phyloP scores from a whole-genome alignment of 2,888 invertebrate genomes.

The Patella caerulea region DNA sequence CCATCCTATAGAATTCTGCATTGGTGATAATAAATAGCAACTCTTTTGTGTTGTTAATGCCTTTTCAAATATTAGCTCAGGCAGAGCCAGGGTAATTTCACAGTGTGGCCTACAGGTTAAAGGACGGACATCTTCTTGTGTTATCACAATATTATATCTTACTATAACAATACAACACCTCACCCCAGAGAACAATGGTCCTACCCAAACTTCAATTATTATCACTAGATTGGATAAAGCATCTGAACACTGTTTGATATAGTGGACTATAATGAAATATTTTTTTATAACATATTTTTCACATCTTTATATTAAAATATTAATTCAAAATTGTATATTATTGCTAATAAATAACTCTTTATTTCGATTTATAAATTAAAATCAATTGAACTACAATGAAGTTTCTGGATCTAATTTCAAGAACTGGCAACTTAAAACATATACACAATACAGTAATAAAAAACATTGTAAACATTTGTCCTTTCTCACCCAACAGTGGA shows the following conservation, averaged over 20 bases:
- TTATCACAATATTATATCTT: slow-evolving; percentile 10
- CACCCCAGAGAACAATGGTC: slow-evolving; percentile 5
- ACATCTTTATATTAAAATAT: too few species aligned
- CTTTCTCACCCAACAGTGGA: too few species aligned
- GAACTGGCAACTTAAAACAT: too few species aligned
- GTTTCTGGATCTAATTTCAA: too few species aligned
- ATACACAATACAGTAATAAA: too few species aligned
- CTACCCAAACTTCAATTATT: slow-evolving; percentile 8
- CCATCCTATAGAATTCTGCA: slow-evolving; percentile 35
- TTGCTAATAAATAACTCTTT: too few species aligned
- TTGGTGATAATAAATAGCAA: slow-evolving; percentile 33
- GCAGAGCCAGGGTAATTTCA: slow-evolving; percentile 27
- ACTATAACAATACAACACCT: slow-evolving; percentile 11
- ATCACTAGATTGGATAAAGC: not conserved
- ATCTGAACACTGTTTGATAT: not conserved
- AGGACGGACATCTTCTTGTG: slow-evolving; percentile 8
- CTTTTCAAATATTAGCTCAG: slow-evolving; percentile 35
- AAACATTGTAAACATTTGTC: too few species aligned
- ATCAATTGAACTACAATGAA: too few species aligned
- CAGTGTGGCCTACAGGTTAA: slow-evolving; percentile 11
- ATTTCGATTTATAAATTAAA: too few species aligned
- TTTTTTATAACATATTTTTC: too few species aligned
- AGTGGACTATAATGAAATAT: too few species aligned
- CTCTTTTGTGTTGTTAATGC: slow-evolving; percentile 32
- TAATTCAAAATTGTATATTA: too few species aligned